Base-by-base conservation (phyloP, 2,888 invertebrate species). In the Strigamia crassipes region DNA sequence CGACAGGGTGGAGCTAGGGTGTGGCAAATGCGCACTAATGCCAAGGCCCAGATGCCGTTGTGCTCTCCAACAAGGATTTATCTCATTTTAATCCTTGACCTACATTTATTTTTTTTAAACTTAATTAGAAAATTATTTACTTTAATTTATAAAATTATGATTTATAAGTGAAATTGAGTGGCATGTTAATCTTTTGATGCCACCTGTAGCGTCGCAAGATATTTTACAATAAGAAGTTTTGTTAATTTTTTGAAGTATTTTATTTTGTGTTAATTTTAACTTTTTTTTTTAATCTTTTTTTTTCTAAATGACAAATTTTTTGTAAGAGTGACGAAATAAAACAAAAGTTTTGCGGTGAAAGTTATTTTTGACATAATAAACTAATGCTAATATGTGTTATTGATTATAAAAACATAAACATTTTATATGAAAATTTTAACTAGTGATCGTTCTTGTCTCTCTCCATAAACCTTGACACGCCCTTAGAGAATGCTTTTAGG, bases 41-140 rank as follows among this genome's bases (percentile, higher is more conserved):
- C 56, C 56, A 56, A 56, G 56, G 56, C 15, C 56, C 18, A 56
- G 56, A 56, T 56, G 56, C 56, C 56, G 56, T 56, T 56, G 56
- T 18, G 56, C 56, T 56, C 56, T 56, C 56, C 21, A n/a, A 18
- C 56, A 56, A 56, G 56, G 56, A 56, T 18, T 56, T 56, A 21
- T n/a, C 18, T 56, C 56, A 56, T 18, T 56, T 21, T 56, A 18
- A 56, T 56, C 56, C 56, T 56, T 56, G 56, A 56, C 56, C 56
- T 56, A 56, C n/a, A 18, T 56, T 56, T 56, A 18, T 56, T n/a
- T 46, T 46, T 46, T 12, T 4, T 12, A 46, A 15, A 46, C 38
- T 38, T 38, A 38, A 38, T 38, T 38, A 38, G 8, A 9, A 38
- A 38, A 38, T 38, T 9, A 38, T 38, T 38, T 38, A 38, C 1